phyloP scores from a whole-genome alignment of 2,888 invertebrate species.

The Parelbella ahira region DNA sequence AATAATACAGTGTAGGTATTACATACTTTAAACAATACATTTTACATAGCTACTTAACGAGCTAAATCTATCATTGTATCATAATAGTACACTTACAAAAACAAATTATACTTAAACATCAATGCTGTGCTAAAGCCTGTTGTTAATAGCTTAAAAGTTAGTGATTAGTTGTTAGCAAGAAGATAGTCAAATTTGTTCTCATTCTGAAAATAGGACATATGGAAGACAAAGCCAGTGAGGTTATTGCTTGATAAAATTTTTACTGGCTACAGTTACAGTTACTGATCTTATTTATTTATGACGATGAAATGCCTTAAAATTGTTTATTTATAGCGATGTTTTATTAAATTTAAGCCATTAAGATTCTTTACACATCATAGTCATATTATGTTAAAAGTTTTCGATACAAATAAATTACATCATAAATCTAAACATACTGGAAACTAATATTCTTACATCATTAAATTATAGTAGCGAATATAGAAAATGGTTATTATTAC shows the following conservation, averaged over 20 bases:
- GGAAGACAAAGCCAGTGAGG: constrained; percentile 7
- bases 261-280: not conserved
- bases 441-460: constrained; percentile 10
- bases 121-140: no score
- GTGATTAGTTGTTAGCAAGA: no score
- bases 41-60: not conserved
- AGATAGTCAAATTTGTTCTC: no score
- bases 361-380: constrained; percentile 1
- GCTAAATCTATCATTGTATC: constrained; percentile 7
- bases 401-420: constrained; percentile 21
- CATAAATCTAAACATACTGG: constrained; percentile 12
- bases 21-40: no score
- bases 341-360: no score
- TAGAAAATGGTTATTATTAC: constrained; percentile 12
- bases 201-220: no score
- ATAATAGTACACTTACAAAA: no score
- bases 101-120: no score
- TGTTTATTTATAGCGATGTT: not conserved
- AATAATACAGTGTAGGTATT: no score
- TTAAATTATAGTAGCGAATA: constrained; percentile 5
- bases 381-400: not conserved
- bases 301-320: not conserved
- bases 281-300: not conserved
- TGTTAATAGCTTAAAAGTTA: no score
- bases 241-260: not conserved